phyloP scores from a whole-genome alignment of 1,140 invertebrate genomes.

The Trichomalopsis sarcophagae region DNA sequence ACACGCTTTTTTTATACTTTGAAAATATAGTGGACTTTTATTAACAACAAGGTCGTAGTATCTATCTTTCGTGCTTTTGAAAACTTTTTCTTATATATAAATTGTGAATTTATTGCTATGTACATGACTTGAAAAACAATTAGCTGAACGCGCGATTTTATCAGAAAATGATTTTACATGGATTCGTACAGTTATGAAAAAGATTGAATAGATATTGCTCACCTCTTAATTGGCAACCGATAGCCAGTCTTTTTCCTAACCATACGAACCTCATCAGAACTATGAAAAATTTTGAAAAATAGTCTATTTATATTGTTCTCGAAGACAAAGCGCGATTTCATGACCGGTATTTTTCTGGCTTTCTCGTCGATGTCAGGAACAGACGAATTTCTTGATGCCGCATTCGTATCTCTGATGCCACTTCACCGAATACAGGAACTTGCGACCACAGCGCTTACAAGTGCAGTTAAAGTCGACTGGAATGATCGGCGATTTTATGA shows the following conservation, averaged over 20 bases:
- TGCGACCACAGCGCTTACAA: constrained; percentile 70
- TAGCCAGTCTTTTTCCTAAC: background rate
- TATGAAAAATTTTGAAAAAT: constrained; percentile 5
- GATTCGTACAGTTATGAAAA: background rate
- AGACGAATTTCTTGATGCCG: constrained; percentile 67
- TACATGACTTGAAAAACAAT: constrained; percentile 11
- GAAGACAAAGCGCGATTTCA: constrained; percentile 58
- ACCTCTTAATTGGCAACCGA: background rate
- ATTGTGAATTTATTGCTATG: background rate
- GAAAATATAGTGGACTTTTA: constrained; percentile 18
- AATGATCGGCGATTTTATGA: constrained; percentile 58
- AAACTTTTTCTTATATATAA: constrained; percentile 12
- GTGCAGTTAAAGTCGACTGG: constrained; percentile 1
- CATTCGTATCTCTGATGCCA: constrained; percentile 71
- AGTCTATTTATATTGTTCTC: constrained; percentile 53
- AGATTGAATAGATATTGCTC: background rate
- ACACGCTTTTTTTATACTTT: constrained; percentile 23
- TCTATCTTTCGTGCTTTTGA: background rate
- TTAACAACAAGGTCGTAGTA: constrained; percentile 36
- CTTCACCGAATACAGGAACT: constrained; percentile 71
- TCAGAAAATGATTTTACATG: background rate
- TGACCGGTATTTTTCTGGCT: constrained; percentile 64
- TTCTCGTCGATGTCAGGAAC: constrained; percentile 63
- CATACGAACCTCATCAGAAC: background rate
- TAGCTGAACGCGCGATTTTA: constrained; percentile 10